phyloP scores from a whole-genome alignment of 1,140 invertebrate genomes.

The Drosophila kanapiae region DNA sequence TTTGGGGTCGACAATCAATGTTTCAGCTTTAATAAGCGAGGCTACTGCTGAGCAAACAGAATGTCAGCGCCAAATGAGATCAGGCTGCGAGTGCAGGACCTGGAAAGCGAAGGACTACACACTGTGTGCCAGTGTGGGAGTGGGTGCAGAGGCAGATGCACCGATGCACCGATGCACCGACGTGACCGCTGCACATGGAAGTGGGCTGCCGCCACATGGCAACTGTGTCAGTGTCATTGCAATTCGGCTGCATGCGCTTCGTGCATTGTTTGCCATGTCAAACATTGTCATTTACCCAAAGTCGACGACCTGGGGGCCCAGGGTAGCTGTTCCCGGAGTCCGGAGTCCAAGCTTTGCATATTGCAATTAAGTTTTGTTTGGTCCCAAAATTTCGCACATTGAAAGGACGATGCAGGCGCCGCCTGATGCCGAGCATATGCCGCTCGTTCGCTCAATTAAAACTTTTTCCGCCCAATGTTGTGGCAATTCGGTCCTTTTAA shows the following conservation, averaged over 20 bases:
- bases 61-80: constrained; percentile 71
- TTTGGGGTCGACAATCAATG: constrained; percentile 53
- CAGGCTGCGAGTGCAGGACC: constrained; percentile 45
- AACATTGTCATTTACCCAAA: constrained; percentile 80
- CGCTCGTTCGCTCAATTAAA: constrained; percentile 62
- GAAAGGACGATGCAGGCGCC: constrained; percentile 7
- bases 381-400: constrained; percentile 41
- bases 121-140: not conserved
- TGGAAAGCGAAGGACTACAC: constrained; percentile 3
- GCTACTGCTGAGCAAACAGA: constrained; percentile 63
- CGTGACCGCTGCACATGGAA: constrained; percentile 59
- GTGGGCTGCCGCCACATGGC: constrained; percentile 30
- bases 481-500: constrained; percentile 60
- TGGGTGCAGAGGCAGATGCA: not conserved
- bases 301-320: constrained; percentile 27
- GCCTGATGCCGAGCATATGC: constrained; percentile 42
- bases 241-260: constrained; percentile 45
- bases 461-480: constrained; percentile 56
- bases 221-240: constrained; percentile 77
- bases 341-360: constrained; percentile 57
- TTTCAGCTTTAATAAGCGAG: constrained; percentile 58
- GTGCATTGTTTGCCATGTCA: constrained; percentile 77
- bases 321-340: not conserved
- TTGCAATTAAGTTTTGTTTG: constrained; percentile 81
- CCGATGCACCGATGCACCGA: constrained; percentile 17